A percentile compares a stretch with the other conserved stretches of the same genome.
phyloP scores from a whole-genome alignment of 1,140 invertebrate species.

The Heliothis virescens region DNA sequence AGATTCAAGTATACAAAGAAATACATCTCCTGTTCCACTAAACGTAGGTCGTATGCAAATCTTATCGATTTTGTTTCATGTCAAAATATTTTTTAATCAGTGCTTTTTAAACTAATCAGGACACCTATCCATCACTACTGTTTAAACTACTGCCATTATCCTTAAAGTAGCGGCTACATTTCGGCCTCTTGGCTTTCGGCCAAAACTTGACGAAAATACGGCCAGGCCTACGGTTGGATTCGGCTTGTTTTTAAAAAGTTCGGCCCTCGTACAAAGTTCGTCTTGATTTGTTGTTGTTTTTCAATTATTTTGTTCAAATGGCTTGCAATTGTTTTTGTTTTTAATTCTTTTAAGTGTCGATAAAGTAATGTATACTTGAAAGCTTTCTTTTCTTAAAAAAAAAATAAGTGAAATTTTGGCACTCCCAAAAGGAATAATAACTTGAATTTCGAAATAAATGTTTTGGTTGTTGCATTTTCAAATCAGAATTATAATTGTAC shows the following conservation, averaged over 20 bases:
- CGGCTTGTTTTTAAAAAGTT: neutral
- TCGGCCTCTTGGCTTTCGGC: conserved; percentile 29
- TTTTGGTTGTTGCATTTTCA: too few species aligned
- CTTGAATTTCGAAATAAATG: too few species aligned
- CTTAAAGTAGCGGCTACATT: neutral
- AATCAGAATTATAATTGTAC: too few species aligned
- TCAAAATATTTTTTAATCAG: too few species aligned
- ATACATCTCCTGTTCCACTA: too few species aligned
- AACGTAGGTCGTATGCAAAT: too few species aligned
- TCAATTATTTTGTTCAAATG: neutral
- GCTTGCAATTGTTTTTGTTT: neutral
- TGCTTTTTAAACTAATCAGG: neutral
- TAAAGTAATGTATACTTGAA: neutral
- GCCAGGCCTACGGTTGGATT: neutral
- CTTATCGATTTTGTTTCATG: too few species aligned
- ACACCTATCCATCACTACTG: conserved; percentile 19
- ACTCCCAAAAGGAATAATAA: too few species aligned
- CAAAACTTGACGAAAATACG: neutral
- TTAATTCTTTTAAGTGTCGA: neutral
- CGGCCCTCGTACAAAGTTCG: neutral
- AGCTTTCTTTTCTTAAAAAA: too few species aligned
- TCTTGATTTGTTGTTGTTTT: conserved; percentile 19
- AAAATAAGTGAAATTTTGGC: too few species aligned
- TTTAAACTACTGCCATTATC: conserved; percentile 6
- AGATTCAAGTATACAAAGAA: too few species aligned